Evolutionary conservation across 2,888 invertebrate genomes (phyloP).

Genomic region (Eupeodes latifasciatus): DNA sequence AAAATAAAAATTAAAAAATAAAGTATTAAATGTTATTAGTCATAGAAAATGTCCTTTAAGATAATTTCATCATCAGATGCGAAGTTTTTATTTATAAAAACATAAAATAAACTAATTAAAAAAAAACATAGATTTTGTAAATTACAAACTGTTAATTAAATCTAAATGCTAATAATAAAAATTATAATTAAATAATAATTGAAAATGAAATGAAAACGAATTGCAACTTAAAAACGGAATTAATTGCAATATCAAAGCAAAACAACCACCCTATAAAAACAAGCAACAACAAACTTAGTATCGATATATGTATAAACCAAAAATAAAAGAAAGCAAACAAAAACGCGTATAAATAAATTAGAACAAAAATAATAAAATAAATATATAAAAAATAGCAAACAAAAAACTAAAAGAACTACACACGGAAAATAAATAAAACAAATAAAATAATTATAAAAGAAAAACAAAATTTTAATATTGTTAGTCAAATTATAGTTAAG

Average conservation of each 20-base stretch:
- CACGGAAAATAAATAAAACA: constrained; percentile 45
- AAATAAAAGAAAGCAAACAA: too few species aligned
- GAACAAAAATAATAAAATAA: constrained; percentile 75
- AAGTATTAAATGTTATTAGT: constrained; percentile 62
- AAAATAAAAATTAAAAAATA: constrained; percentile 15
- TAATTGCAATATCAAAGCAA: constrained; percentile 65
- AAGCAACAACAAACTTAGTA: constrained; percentile 58
- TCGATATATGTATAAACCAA: constrained; percentile 56
- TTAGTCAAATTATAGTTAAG: constrained; percentile 76
- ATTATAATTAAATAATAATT: background rate
- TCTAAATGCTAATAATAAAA: constrained; percentile 77
- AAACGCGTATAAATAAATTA: constrained; percentile 77
- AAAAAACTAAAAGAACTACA: constrained; percentile 77
- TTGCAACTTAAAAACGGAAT: constrained; percentile 65
- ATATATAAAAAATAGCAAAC: constrained; percentile 72
- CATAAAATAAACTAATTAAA: constrained; percentile 52
- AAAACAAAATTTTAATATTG: constrained; percentile 63
- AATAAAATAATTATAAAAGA: background rate
- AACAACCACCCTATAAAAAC: constrained; percentile 63
- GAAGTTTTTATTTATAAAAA: constrained; percentile 51
- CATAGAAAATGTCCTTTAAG: constrained; percentile 45
- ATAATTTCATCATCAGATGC: constrained; percentile 45
- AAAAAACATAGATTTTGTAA: constrained; percentile 69
- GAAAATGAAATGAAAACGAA: constrained; percentile 63
- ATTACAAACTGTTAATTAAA: constrained; percentile 63